These are phyloP conservation scores for Pelusios castaneus DNA, from an alignment of 2,113 vertebrate genomes.

Conservation along the genomic window DNA sequence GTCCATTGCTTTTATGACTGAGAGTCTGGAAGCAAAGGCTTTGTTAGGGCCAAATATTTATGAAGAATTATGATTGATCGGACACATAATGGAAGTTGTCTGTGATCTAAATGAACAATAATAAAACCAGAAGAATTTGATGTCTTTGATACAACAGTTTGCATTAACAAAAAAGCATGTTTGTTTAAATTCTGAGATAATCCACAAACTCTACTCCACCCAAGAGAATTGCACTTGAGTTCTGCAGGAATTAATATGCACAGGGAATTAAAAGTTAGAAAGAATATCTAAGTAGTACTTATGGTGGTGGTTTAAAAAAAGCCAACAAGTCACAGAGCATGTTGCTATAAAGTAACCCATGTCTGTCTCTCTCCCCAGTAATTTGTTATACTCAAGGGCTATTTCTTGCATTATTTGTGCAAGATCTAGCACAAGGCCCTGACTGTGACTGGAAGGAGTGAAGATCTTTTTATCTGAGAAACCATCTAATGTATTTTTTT, in stretches of 20 bases:
- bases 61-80: conserved; percentile 59
- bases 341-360: fast-evolving
- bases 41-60: conserved; percentile 48
- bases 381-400: background rate
- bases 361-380: background rate
- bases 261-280: background rate
- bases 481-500: background rate
- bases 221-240: background rate
- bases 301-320: background rate
- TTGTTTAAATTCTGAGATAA: conserved; percentile 7
- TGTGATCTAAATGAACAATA: conserved; percentile 55
- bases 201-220: background rate
- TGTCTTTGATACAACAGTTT: conserved; percentile 46
- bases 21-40: conserved; percentile 34
- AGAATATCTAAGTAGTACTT: background rate
- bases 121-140: conserved; percentile 48
- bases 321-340: background rate
- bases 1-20: conserved; percentile 58
- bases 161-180: background rate
- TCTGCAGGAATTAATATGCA: background rate
- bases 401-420: background rate
- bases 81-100: conserved; percentile 36
- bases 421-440: background rate
- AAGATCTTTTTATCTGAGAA: background rate
- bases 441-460: background rate